phyloP scores from a whole-genome alignment of 2,797 vertebrate genomes.

The Acipenser oxyrinchus region DNA sequence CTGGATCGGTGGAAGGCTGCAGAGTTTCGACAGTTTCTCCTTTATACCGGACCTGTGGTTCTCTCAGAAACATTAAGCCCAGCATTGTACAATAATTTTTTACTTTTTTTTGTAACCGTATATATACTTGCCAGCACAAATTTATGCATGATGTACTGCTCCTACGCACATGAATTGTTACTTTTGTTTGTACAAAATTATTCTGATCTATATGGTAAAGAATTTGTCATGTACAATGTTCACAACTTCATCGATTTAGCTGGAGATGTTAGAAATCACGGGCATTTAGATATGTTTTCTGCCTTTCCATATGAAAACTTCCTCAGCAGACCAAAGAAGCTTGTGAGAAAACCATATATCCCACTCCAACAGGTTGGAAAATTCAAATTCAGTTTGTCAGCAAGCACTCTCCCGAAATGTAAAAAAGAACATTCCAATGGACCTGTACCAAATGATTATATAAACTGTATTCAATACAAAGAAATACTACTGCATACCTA shows the following conservation, averaged over 20 bases:
- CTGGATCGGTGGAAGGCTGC: background rate
- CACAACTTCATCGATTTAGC: too few relatives aligned
- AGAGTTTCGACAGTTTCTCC: too few relatives aligned
- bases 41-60: background rate
- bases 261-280: conserved; percentile 11
- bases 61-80: too few relatives aligned
- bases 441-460: too few relatives aligned
- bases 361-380: background rate
- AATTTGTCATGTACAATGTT: too few relatives aligned
- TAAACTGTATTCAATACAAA: too few relatives aligned
- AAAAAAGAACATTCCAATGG: too few relatives aligned
- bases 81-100: background rate
- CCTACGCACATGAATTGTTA: background rate
- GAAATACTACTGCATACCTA: too few relatives aligned
- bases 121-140: background rate
- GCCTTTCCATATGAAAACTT: conserved; percentile 10
- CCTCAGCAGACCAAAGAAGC: background rate
- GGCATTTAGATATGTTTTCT: conserved; percentile 10
- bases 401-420: too few relatives aligned
- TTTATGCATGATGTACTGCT: background rate
- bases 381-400: too few relatives aligned
- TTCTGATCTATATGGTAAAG: conserved; percentile 10
- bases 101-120: background rate
- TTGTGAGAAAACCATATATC: background rate
- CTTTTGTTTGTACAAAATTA: conserved; percentile 9